These are phyloP conservation scores for Cottus gobio DNA, from an alignment of 2,113 vertebrate genomes.

Conservation along the genomic window DNA sequence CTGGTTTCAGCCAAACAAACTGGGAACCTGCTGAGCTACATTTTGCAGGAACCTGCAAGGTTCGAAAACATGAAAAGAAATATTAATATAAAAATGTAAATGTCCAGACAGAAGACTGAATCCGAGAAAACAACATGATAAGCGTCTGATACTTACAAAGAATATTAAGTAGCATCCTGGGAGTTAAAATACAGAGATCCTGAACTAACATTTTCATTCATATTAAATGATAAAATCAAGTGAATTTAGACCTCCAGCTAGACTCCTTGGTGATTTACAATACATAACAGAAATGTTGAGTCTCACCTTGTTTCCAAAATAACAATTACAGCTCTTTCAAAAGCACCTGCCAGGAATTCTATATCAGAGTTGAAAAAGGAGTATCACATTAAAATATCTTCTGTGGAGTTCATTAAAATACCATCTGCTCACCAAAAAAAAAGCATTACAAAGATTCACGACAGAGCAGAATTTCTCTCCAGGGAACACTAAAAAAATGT, in stretches of 20 bases:
- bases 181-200: not conserved
- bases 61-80: not conserved
- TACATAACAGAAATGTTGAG: slow-evolving; percentile 7
- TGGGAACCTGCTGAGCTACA: slow-evolving; percentile 18
- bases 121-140: not conserved
- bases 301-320: slow-evolving; percentile 8
- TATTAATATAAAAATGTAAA: slow-evolving; percentile 18
- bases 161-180: not conserved
- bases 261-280: slow-evolving; percentile 6
- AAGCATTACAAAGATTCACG: slow-evolving; percentile 46
- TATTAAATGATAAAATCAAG: not conserved
- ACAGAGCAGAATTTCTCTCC: slow-evolving; percentile 46
- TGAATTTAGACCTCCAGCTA: not conserved
- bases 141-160: not conserved
- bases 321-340: slow-evolving; percentile 30
- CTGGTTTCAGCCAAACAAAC: not conserved
- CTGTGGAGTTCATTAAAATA: slow-evolving; percentile 67
- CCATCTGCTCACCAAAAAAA: slow-evolving; percentile 66
- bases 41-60: not conserved
- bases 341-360: slow-evolving; percentile 49
- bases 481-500: slow-evolving; percentile 46
- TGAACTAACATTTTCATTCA: slow-evolving; percentile 12
- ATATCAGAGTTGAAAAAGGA: slow-evolving; percentile 49
- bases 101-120: not conserved
- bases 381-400: slow-evolving; percentile 53